phyloP scores from a whole-genome alignment of 1,140 invertebrate species.

The Magallana ariakensis region DNA sequence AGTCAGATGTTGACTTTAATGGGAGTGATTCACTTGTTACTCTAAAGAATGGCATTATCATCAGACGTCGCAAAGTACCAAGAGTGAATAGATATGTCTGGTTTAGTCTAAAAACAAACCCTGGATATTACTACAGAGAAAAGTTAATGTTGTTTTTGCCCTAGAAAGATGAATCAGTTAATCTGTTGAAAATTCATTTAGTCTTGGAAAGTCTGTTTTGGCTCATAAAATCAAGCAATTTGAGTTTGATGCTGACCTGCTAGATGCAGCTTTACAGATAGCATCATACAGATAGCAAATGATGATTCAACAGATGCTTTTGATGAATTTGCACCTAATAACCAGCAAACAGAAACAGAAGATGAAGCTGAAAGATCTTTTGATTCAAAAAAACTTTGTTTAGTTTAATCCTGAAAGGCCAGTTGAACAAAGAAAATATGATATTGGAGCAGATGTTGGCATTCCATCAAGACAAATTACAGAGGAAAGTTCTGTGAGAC shows the following conservation, averaged over 20 bases:
- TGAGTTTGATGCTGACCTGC: constrained; percentile 19
- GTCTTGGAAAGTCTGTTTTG: not conserved
- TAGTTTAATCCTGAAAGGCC: constrained; percentile 39
- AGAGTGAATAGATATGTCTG: too few relatives aligned
- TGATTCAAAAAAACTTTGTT: constrained; percentile 14
- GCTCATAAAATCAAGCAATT: too few relatives aligned
- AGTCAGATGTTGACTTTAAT: not conserved
- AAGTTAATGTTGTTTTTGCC: too few relatives aligned
- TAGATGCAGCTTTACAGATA: not conserved
- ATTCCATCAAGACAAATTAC: not conserved
- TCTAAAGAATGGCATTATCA: too few relatives aligned
- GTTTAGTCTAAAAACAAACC: not conserved
- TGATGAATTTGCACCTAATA: constrained; percentile 19
- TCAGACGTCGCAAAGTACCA: too few relatives aligned
- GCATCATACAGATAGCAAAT: not conserved
- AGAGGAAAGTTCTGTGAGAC: not conserved
- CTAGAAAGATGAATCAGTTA: too few relatives aligned
- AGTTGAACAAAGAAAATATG: constrained; percentile 43
- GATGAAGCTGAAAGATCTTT: constrained; percentile 18
- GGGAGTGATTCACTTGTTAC: not conserved
- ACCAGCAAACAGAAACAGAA: constrained; percentile 8
- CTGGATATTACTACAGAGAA: too few relatives aligned
- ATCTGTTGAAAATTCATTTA: too few relatives aligned
- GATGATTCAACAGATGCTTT: too few relatives aligned
- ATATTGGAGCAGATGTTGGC: constrained; percentile 40